Percentiles rank a stretch among this genome's conserved stretches.
Conservation (phyloP, 2,888 invertebrate species). For the Leucania comma region DNA sequence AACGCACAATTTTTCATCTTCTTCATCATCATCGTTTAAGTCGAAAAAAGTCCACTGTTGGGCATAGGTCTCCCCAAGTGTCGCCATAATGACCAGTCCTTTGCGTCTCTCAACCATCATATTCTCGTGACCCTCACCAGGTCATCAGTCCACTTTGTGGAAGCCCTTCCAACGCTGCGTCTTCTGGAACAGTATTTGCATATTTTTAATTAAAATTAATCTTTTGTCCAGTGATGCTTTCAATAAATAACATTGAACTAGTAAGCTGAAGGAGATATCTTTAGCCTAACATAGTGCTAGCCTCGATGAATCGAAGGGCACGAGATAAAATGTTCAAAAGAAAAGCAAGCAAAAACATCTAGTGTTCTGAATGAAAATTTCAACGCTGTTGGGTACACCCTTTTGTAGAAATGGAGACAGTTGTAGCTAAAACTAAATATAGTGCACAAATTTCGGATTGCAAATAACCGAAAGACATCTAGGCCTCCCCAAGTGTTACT, state of each 20-base stretch:
- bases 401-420: neutral
- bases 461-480: too few relatives aligned
- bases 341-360: slow-evolving; percentile 6
- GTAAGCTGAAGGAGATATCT: slow-evolving; percentile 5
- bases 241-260: neutral
- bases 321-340: slow-evolving; percentile 15
- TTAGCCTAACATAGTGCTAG: slow-evolving; percentile 7
- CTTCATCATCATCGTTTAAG: too few relatives aligned
- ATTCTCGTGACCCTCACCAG: too few relatives aligned
- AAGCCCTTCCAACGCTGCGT: too few relatives aligned
- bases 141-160: too few relatives aligned
- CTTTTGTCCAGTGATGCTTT: neutral
- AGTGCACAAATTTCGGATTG: neutral
- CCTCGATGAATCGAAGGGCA: slow-evolving; percentile 16
- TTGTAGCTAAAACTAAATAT: neutral
- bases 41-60: too few relatives aligned
- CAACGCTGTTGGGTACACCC: neutral
- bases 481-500: too few relatives aligned
- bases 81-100: too few relatives aligned
- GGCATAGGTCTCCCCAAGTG: too few relatives aligned
- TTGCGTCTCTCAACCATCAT: too few relatives aligned
- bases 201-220: neutral
- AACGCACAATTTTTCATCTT: too few relatives aligned
- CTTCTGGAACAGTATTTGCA: too few relatives aligned
- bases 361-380: slow-evolving; percentile 30